These are phyloP conservation scores for Habrosyne pyritoides DNA, from an alignment of 2,888 invertebrate species.

Conservation along the genomic window DNA sequence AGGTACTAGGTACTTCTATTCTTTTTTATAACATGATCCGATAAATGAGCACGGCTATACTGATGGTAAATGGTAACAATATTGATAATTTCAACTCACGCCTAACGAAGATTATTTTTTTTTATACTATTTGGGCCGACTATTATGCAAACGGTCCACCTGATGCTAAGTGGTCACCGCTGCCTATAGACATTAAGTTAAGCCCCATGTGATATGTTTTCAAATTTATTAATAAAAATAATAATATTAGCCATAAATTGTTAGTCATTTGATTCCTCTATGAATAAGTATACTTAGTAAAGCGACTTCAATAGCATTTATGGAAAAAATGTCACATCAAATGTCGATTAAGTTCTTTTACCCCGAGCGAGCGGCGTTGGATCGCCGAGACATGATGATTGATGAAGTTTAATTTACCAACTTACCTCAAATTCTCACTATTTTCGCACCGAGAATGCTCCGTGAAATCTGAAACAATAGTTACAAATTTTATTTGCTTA, in stretches of 20 bases:
- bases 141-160: too few species aligned
- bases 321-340: conserved; percentile 45
- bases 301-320: conserved; percentile 14
- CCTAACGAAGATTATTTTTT: too few species aligned
- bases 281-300: conserved; percentile 6
- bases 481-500: conserved; percentile 10
- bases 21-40: too few species aligned
- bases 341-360: conserved; percentile 48
- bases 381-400: conserved; percentile 1
- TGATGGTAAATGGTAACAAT: too few species aligned
- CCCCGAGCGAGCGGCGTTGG: conserved; percentile 23
- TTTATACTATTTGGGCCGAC: too few species aligned
- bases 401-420: conserved; percentile 34
- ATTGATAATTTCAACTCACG: too few species aligned
- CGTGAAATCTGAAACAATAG: conserved; percentile 59
- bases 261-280: background rate
- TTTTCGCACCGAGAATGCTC: conserved; percentile 34
- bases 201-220: too few species aligned
- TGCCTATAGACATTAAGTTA: too few species aligned
- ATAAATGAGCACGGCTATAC: too few species aligned
- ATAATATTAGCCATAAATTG: background rate
- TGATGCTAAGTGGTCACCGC: too few species aligned
- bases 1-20: too few species aligned
- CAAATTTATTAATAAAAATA: background rate
- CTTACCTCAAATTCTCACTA: conserved; percentile 71